Percentiles rank a stretch among this genome's conserved stretches.
Conservation (phyloP, 2,113 vertebrate species). For the Hirundichthys speculiger region DNA sequence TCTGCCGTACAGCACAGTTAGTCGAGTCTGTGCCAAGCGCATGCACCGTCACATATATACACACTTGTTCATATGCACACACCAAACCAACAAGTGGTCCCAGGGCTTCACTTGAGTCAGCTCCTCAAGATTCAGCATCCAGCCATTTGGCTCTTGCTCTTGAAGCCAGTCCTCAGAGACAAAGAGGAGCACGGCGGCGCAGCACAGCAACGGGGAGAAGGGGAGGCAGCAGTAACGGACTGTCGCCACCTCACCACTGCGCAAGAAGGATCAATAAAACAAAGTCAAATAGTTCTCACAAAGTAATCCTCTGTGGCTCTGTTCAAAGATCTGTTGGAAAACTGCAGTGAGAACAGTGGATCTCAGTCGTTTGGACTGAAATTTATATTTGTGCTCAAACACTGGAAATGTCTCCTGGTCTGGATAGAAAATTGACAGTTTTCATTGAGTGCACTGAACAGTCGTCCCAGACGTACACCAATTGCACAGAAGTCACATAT, state of each 20-base stretch:
- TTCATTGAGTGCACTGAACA: background rate
- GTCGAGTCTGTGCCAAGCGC: constrained; percentile 36
- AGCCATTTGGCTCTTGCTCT: constrained; percentile 39
- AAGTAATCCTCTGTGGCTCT: constrained; percentile 50
- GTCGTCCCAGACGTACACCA: background rate
- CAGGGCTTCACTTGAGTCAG: constrained; percentile 51
- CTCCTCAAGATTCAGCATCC: constrained; percentile 46
- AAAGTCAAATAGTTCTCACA: constrained; percentile 63
- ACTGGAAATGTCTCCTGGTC: background rate
- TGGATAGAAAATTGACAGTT: background rate
- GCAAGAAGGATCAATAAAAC: constrained; percentile 58
- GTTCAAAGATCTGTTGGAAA: constrained; percentile 58
- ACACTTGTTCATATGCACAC: constrained; percentile 5
- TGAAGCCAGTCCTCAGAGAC: constrained; percentile 44
- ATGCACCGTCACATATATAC: constrained; percentile 13
- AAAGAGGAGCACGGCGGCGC: constrained; percentile 26
- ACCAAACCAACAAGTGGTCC: constrained; percentile 46
- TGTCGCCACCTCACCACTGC: constrained; percentile 43
- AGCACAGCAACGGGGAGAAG: constrained; percentile 22
- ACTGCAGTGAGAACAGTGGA: constrained; percentile 19
- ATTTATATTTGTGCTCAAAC: constrained; percentile 36
- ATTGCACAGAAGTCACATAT: background rate
- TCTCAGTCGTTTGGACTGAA: constrained; percentile 20
- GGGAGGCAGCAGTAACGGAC: constrained; percentile 13
- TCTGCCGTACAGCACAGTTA: constrained; percentile 35